Evolutionary conservation across 1,140 invertebrate genomes (phyloP), one percentile per base, ranked within the genome.

Genomic region (Hycleus phaleratus): DNA sequence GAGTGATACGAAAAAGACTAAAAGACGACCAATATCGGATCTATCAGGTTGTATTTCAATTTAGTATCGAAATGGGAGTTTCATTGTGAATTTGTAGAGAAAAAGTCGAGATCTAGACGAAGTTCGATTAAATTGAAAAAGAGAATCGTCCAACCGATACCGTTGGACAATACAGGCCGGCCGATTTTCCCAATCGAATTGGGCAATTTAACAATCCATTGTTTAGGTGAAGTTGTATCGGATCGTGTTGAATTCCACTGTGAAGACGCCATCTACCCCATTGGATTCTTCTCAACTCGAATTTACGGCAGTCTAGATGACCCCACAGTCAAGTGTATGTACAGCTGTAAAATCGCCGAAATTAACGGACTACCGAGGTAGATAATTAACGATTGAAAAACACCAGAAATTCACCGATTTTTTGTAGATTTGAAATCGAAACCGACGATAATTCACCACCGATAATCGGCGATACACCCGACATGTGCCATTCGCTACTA

Each of bases 261-360:
- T 8, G 80, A 85, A 59, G 81, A 87, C 58, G 79, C 82, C 60
- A 90, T 92, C 61, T 91, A 82, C 75, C 88, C 90, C 2, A 84
- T 87, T 42, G 89, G 88, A 10, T 92, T 84, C 78, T 86, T 88
- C 48, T 87, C 87, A 32, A 91, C 88, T 0, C 78, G 88, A 67
- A 79, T 85, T 4, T 92, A 87, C 74, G 85, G 83, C 7, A 88
- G 85, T 73, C 78, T 87, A 0, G 81, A 80, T 65, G 82, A 87
- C 71, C 82, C 83, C 6, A 77, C 81, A 40, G 76, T 79, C n/a
- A 85, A 85, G 68, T 89, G 87, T 73, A 77, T 90, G 4, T 92
- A 90, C 64, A 91, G 88, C 4, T 91, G 89, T 70, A 91, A 88
- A 74, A 87, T 91, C 59, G 77, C 86, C 43, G 88, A 91, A 70